Conservation (phyloP, 2,113 vertebrate genomes). For the Puma concolor region DNA sequence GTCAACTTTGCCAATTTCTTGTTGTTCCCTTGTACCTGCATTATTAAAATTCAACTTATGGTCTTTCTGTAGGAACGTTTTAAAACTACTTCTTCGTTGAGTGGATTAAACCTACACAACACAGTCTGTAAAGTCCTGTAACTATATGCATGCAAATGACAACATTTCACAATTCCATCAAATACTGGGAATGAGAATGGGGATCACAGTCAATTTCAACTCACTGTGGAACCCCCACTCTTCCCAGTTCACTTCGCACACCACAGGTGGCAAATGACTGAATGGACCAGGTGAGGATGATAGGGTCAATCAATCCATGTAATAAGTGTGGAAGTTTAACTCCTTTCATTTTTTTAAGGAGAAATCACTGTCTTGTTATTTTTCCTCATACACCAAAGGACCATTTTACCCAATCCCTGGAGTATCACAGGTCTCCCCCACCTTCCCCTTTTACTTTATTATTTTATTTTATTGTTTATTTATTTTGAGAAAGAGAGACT, state of each 20-base stretch:
- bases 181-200: background rate
- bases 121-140: background rate
- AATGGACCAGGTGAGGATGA: background rate
- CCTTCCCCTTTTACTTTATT: background rate
- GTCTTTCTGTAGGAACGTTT: constrained; percentile 39
- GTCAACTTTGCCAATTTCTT: background rate
- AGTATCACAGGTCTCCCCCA: background rate
- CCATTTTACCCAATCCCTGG: background rate
- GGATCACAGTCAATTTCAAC: background rate
- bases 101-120: constrained; percentile 53
- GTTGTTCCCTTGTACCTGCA: background rate
- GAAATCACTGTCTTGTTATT: background rate
- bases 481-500: too few relatives aligned
- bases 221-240: background rate
- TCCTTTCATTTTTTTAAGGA: background rate
- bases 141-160: constrained; percentile 19
- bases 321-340: background rate
- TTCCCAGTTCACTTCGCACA: background rate
- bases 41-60: constrained; percentile 48
- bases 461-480: too few relatives aligned
- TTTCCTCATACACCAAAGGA: background rate
- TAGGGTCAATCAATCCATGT: background rate
- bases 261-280: background rate
- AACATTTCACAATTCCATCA: background rate
- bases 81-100: constrained; percentile 45